Conservation (phyloP, 2,113 vertebrate species). For the Nannobrachium achirus region DNA sequence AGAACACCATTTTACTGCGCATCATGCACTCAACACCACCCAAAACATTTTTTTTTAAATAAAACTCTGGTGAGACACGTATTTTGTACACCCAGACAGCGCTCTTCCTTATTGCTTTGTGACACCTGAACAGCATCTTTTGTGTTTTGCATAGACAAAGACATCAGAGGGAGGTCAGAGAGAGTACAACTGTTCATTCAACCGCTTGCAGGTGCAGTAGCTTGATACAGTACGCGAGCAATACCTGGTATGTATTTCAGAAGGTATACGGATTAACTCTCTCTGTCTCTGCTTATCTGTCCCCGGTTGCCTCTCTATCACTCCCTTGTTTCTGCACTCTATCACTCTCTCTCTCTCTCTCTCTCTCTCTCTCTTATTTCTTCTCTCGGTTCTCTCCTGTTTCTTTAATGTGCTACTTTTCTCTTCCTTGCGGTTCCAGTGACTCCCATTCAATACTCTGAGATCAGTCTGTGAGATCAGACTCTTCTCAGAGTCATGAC, state of each 20-base stretch:
- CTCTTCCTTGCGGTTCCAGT: conserved; percentile 17
- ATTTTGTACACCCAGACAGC: too few species aligned
- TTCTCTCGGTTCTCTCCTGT: neutral
- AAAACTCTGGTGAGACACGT: too few species aligned
- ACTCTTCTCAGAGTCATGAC: conserved; percentile 39
- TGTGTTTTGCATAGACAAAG: conserved; percentile 13
- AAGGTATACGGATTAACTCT: conserved; percentile 9
- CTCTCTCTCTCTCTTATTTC: neutral
- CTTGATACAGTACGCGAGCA: neutral
- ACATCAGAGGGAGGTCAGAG: conserved; percentile 10
- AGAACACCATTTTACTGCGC: too few species aligned
- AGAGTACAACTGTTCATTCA: conserved; percentile 2
- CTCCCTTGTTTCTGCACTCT: neutral
- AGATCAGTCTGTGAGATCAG: conserved; percentile 31
- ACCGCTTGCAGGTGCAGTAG: neutral
- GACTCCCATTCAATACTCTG: conserved; percentile 41
- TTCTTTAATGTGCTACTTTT: conserved; percentile 6
- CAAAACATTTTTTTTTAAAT: too few species aligned
- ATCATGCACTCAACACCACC: too few species aligned
- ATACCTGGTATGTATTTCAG: conserved; percentile 28
- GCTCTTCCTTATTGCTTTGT: neutral
- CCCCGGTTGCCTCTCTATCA: neutral
- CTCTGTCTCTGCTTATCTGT: neutral
- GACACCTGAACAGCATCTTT: neutral
- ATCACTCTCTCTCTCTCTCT: neutral